phyloP scores from a whole-genome alignment of 35 echinoderm and acorn worm species.

The Stichopus chloronotus region DNA sequence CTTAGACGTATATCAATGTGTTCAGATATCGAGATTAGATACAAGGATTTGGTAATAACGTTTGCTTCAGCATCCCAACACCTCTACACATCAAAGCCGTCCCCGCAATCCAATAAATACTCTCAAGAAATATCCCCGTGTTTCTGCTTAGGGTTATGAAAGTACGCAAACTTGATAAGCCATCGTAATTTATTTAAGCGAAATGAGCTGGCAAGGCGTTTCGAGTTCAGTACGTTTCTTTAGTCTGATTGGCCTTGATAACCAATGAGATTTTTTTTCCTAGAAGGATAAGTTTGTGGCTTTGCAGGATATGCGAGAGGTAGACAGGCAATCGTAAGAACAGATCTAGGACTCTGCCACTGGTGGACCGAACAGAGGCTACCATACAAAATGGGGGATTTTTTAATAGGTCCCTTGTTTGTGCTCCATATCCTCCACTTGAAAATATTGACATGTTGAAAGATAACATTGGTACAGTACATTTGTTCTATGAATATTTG shows the following conservation, averaged over 20 bases:
- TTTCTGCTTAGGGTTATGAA: constrained; percentile 53
- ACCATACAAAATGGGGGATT: no score
- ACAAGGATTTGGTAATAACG: constrained; percentile 3
- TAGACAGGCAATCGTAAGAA: background rate
- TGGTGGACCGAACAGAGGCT: no score
- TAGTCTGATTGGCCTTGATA: constrained; percentile 63
- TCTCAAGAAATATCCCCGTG: constrained; percentile 25
- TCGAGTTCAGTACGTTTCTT: constrained; percentile 42
- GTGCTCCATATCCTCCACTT: no score
- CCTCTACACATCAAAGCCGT: constrained; percentile 45
- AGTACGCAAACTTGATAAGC: constrained; percentile 52
- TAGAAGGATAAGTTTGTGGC: constrained; percentile 2
- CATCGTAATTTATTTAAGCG: constrained; percentile 54
- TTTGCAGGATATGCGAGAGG: background rate
- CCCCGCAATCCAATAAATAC: constrained; percentile 48
- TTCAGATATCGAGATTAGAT: constrained; percentile 17
- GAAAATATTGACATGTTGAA: no score
- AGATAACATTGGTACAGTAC: no score
- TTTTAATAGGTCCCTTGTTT: no score
- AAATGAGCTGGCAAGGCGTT: constrained; percentile 34
- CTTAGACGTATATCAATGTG: constrained; percentile 4
- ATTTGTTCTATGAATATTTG: no score
- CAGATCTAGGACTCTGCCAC: background rate
- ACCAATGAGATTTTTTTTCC: constrained; percentile 12
- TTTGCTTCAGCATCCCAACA: constrained; percentile 39